Conservation (phyloP, 2,113 vertebrate genomes). For the Scatophagus argus region DNA sequence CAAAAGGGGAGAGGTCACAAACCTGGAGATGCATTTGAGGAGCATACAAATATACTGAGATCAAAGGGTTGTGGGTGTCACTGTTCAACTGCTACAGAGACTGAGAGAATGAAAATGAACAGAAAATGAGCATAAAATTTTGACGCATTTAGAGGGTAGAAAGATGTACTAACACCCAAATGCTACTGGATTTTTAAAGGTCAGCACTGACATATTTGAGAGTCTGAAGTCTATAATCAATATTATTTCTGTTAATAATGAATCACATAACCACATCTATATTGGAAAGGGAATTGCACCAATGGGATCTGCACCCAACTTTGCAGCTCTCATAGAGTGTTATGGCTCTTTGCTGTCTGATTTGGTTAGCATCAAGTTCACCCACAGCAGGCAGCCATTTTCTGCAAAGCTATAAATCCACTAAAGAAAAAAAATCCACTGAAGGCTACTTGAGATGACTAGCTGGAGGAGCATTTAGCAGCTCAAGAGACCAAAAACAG, state of each 20-base stretch:
- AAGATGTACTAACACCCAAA: not conserved
- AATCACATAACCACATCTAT: not conserved
- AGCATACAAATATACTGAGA: constrained; percentile 38
- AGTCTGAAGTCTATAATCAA: not conserved
- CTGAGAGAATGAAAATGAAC: constrained; percentile 11
- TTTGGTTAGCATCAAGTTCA: too few species aligned
- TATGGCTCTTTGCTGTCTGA: too few species aligned
- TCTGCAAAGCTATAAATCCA: not conserved
- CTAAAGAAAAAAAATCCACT: not conserved
- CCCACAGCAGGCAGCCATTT: not conserved
- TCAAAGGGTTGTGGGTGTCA: constrained; percentile 41
- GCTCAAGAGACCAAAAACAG: too few species aligned
- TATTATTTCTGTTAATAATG: not conserved
- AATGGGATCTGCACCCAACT: too few species aligned
- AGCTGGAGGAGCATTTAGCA: too few species aligned
- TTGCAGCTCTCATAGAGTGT: too few species aligned
- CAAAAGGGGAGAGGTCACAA: constrained; percentile 9
- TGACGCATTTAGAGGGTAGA: not conserved
- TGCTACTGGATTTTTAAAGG: not conserved
- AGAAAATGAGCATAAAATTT: not conserved
- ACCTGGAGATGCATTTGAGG: constrained; percentile 24
- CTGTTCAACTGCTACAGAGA: constrained; percentile 4
- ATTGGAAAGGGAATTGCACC: too few species aligned
- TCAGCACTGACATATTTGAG: not conserved
- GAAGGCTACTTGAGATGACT: not conserved